These are phyloP conservation scores for Cosmopolites sordidus DNA, from an alignment of 2,888 invertebrate species.

Conservation along the genomic window DNA sequence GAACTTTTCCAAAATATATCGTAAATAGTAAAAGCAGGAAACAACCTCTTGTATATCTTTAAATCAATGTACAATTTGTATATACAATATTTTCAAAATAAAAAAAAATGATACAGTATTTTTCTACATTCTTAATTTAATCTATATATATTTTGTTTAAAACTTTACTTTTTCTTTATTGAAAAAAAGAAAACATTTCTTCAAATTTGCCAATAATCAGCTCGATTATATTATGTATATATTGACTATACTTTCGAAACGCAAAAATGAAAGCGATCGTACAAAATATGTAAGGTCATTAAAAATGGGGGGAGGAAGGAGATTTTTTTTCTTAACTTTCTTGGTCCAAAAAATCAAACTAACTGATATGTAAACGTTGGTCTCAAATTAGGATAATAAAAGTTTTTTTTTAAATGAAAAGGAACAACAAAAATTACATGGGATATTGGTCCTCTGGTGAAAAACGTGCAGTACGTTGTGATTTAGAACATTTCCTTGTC, in stretches of 20 bases:
- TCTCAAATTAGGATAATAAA: slow-evolving; percentile 19
- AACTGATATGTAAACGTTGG: slow-evolving; percentile 27
- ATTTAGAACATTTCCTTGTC: slow-evolving; percentile 5
- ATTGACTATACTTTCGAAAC: slow-evolving; percentile 19
- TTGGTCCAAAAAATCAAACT: slow-evolving; percentile 22
- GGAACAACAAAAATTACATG: slow-evolving; percentile 13
- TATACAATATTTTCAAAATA: slow-evolving; percentile 47
- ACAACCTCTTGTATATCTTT: slow-evolving; percentile 36
- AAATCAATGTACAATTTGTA: slow-evolving; percentile 47
- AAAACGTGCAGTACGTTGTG: slow-evolving; percentile 8
- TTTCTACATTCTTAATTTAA: slow-evolving; percentile 22
- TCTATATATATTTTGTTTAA: slow-evolving; percentile 13
- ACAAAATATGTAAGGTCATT: slow-evolving; percentile 13
- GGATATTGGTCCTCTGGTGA: slow-evolving; percentile 24
- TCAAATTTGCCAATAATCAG: slow-evolving; percentile 47
- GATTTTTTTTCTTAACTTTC: slow-evolving; percentile 4
- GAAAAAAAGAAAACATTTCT: slow-evolving; percentile 11
- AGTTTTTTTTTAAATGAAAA: too few species aligned
- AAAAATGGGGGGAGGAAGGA: slow-evolving; percentile 8
- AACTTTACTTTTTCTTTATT: slow-evolving; percentile 6
- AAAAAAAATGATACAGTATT: slow-evolving; percentile 34
- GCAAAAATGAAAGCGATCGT: slow-evolving; percentile 6
- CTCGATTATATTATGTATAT: slow-evolving; percentile 18
- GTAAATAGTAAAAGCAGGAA: slow-evolving; percentile 18
- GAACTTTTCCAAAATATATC: slow-evolving; percentile 13